Base-by-base conservation (phyloP, 1,140 invertebrate genomes). In the Drosophila neocordata region DNA sequence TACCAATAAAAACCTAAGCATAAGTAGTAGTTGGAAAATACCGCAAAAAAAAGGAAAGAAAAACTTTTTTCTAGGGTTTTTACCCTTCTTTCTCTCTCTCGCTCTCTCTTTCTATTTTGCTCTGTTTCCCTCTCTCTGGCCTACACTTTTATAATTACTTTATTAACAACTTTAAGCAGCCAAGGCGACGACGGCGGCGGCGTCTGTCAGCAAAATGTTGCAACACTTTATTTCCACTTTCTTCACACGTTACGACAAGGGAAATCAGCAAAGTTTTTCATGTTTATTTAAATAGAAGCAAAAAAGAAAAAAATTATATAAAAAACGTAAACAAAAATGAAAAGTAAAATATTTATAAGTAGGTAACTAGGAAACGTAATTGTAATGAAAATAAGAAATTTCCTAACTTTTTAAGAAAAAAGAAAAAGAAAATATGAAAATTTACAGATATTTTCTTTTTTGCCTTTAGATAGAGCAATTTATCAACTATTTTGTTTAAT, bases 251-350 rank as follows among this genome's bases (percentile, higher is more conserved):
- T 38, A 15, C 41, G 56, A 22, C n/a, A 20, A 27, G 52, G 38
- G 31, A 75, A 75, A 72, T 75, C 52, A 72, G 37, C 64, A 75
- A 75, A 75, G 73, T 75, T 75, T 75, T 72, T 48, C 53, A 64
- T 72, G 69, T 63, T 71, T 74, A 70, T 70, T 73, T 66, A 71
- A 61, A 55, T 35, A 64, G n/a, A 74, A 65, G 15, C 6, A 8
- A 48, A 20, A 9, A 18, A 48, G 20, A 48, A 11, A 31, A 31
- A 31, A 31, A 31, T 31, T 6, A 31, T 2, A 24, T 24, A 24
- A 24, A 24, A 24, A 24, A 24, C 1, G 1, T 1, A 24, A 24
- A 1, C 1, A 24, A 24, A 24, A 2, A 24, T 24, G 6, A 3
- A 4, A 31, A 6, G 27, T 5, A 31, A 31, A 31, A 31, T 24